Evolutionary conservation across 2,113 vertebrate species (phyloP), one percentile per base, ranked within the genome.

Genomic region (Stegostoma tigrinum): DNA sequence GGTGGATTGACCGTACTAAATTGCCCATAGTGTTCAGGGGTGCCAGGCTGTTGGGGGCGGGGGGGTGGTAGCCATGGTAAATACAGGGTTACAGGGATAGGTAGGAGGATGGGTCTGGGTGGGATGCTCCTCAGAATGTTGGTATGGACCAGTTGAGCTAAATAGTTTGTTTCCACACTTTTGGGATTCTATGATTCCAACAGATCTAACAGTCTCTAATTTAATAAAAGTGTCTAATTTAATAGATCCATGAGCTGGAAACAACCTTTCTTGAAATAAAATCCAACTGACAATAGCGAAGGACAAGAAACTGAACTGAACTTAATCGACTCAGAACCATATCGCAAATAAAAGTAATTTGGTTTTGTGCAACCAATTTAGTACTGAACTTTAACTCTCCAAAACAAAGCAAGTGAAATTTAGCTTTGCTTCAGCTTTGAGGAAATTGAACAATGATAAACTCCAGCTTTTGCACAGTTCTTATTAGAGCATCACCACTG

Each of bases 401-500:
- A 75, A 72, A 14, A 52, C 15, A 5, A 95, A 75, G 8, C 45
- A n/a, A 94, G 38, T 70, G 27, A 42, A 94, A 52, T 75, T 72
- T 24, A 72, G 24, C 10, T 95, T 52, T 95, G 42, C 5, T 48
- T 95, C 94, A 70, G 24, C 67, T 94, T 24, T 8, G 30, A 30
- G 75, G 68, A 52, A 34, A 72, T 48, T 45, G 61, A 5, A 70
- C 45, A 72, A 48, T 72, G 14, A 30, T 48, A 10, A 66, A 5
- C 3, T 94, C 61, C 48, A 45, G 34, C n/a, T 38, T 64, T 17
- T 42, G 61, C 10, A 70, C 45, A 14, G 24, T 95, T 67, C 48
- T 70, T 95, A 24, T 95, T 95, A 21, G 72, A 15, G 42, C 67
- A 72, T 95, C 94, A 70, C 68, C 72, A 52, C n/a, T 70, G 75